Base-by-base conservation (phyloP, 2,113 vertebrate genomes). In the Abramis brama region DNA sequence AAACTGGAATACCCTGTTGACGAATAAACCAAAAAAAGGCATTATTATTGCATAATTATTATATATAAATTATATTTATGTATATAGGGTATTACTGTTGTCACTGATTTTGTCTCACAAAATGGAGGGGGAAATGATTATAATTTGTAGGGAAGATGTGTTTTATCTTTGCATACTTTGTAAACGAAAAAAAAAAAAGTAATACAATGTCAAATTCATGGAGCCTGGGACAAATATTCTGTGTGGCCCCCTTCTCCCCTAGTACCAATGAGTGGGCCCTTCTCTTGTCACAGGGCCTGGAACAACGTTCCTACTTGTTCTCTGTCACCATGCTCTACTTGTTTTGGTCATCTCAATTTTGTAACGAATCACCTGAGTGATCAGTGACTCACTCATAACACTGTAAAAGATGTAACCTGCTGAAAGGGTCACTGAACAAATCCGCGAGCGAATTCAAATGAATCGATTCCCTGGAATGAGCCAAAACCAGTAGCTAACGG, bases 341-440 rank as follows among this genome's bases (percentile, higher is more conserved):
- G 39, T 7, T 74, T 50, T 75, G 43, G 73, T 75, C 39, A 27
- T 47, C 39, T 73, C 19, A 17, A 4, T 45, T 74, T 74, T n/a
- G 25, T 11, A 47, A 43, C 36, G 19, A 71, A 74, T 75, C 73
- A 17, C 43, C 43, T 27, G 43, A 25, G 13, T 50, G 3, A 25
- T 17, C 6, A 47, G n/a, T 75, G 73, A 19, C 15, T 68, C 27
- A 47, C 36, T 75, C 73, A 27, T 45, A 1, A 47, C n/a, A 47
- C 23, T 0, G 19, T 5, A 25, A 74, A 47, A 47, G 23, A 74
- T 77, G 27, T 27, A 5, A 77, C 50, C 75, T 55, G 75, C 47
- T 30, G 50, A 55, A 77, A 30, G 50, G 75, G 75, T 77, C 75
- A 55, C 17, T 52, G 50, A 52, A 77, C 50, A 27, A 33, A 55